phyloP scores from a whole-genome alignment of 1,140 invertebrate genomes.

The Lordiphosa stackelbergi region DNA sequence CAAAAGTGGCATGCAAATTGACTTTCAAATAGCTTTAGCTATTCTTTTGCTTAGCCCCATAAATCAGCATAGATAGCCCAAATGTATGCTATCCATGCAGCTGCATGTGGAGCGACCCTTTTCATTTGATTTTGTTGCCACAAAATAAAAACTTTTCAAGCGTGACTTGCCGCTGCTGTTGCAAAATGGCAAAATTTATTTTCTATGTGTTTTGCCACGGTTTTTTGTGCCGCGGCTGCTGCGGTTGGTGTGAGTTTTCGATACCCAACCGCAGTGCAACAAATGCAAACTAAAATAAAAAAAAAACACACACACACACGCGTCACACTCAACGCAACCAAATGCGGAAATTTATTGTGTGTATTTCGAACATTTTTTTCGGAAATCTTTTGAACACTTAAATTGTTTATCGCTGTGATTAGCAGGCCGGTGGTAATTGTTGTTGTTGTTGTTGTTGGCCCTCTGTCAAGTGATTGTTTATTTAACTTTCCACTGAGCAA shows the following conservation, averaged over 20 bases:
- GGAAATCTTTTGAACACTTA: conserved; percentile 64
- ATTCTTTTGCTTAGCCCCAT: conserved; percentile 36
- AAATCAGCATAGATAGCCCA: conserved; percentile 64
- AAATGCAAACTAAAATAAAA: conserved; percentile 21
- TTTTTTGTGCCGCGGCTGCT: conserved; percentile 44
- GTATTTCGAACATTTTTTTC: conserved; percentile 32
- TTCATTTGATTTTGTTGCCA: conserved; percentile 71
- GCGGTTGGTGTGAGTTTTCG: conserved; percentile 53
- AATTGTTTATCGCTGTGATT: conserved; percentile 72
- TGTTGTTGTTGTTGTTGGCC: conserved; percentile 8
- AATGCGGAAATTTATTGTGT: conserved; percentile 73
- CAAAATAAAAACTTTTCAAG: conserved; percentile 73
- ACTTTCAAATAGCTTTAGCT: conserved; percentile 61
- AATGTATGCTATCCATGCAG: conserved; percentile 47
- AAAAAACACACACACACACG: conserved; percentile 29
- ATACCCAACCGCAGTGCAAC: conserved; percentile 51
- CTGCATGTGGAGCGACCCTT: conserved; percentile 52
- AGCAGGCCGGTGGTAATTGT: conserved; percentile 61
- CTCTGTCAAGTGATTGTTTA: conserved; percentile 5
- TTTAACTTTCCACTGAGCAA: conserved; percentile 26
- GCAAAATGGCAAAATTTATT: conserved; percentile 60
- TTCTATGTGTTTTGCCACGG: conserved; percentile 53
- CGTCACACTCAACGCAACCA: conserved; percentile 36
- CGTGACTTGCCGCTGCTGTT: conserved; percentile 59
- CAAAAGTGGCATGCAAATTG: conserved; percentile 73